Evolutionary conservation across 2,113 vertebrate species (phyloP).

Genomic region (Microtus oregoni): DNA sequence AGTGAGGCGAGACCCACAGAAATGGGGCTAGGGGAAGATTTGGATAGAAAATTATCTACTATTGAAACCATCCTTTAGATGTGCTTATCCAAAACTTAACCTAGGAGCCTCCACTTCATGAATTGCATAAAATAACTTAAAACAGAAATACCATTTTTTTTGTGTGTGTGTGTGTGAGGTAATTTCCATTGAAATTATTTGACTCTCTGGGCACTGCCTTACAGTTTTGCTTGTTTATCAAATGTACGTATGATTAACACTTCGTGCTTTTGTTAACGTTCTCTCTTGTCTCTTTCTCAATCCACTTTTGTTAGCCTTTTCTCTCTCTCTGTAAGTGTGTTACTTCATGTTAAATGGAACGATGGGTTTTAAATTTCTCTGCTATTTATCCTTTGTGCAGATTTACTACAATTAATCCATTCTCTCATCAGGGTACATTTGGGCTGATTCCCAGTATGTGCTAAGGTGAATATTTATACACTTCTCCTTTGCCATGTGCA

Average conservation of each 20-base stretch:
- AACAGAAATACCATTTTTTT: not conserved
- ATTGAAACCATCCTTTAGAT: not conserved
- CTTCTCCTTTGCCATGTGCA: not conserved
- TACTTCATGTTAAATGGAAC: not conserved
- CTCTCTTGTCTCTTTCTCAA: not conserved
- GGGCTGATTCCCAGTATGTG: not conserved
- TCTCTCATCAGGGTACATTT: not conserved
- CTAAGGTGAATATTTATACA: not conserved
- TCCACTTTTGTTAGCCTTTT: not conserved
- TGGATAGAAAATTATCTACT: not conserved
- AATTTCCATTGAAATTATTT: constrained; percentile 7
- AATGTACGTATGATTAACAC: not conserved
- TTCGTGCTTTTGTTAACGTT: not conserved
- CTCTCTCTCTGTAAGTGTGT: not conserved
- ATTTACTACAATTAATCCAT: not conserved
- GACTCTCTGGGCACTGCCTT: not conserved
- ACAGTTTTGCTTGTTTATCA: not conserved
- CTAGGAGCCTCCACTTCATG: not conserved
- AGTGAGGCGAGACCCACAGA: not conserved
- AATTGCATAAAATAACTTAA: not conserved
- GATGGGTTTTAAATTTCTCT: not conserved
- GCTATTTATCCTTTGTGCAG: constrained; percentile 5
- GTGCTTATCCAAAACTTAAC: not conserved
- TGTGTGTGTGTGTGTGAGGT: not conserved
- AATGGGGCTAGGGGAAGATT: not conserved